Percentiles rank a stretch among this genome's conserved stretches.
Conservation (phyloP, 1,140 invertebrate species). For the Hetaerina americana region DNA sequence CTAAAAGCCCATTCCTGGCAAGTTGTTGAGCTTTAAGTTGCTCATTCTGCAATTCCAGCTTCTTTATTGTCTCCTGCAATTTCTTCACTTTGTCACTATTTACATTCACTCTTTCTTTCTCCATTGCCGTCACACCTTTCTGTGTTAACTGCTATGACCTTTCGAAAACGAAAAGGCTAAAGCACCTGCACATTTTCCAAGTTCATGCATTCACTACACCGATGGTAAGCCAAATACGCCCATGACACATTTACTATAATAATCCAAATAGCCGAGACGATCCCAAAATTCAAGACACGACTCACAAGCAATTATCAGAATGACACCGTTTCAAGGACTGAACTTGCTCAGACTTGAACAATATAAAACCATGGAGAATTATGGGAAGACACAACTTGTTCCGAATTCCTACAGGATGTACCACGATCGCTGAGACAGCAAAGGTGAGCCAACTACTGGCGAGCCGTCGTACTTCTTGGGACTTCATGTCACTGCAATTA, state of each 20-base stretch:
- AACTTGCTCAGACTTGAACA: no score
- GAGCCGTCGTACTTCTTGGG: no score
- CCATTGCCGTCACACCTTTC: background rate
- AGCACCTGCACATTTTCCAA: background rate
- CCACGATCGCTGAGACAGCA: no score
- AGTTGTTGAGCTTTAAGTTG: slow-evolving; percentile 9
- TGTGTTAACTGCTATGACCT: background rate
- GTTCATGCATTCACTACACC: background rate
- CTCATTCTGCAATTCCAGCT: slow-evolving; percentile 13
- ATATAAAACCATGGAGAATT: no score
- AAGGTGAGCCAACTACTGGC: no score
- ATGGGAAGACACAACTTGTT: no score
- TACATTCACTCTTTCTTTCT: background rate
- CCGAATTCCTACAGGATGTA: no score
- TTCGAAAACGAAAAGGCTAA: background rate
- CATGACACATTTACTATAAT: background rate
- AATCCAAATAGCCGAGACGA: no score
- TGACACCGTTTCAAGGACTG: no score
- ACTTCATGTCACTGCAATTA: no score
- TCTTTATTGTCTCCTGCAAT: slow-evolving; percentile 10
- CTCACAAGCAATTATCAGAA: no score
- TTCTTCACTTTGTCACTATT: slow-evolving; percentile 11
- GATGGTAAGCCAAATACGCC: background rate
- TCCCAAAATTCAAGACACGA: no score
- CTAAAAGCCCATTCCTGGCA: slow-evolving; percentile 10